Evolutionary conservation across 2,113 vertebrate genomes (phyloP).

Genomic region (Agelaius phoeniceus): DNA sequence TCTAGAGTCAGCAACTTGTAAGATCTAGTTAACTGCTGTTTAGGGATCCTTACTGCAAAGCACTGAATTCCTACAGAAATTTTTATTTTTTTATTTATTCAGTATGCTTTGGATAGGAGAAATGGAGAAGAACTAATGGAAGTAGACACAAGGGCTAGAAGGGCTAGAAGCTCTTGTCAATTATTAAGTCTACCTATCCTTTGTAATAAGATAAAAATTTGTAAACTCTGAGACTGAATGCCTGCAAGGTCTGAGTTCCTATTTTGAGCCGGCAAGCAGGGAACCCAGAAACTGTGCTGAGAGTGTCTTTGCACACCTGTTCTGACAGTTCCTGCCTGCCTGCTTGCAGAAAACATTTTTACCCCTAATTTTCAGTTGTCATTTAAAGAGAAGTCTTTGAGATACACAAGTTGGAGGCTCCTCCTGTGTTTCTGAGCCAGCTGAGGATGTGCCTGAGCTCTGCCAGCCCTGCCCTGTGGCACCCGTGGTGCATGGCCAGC

Average conservation of each 20-base stretch:
- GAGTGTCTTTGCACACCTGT: neutral
- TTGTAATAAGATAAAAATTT: neutral
- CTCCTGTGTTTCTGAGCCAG: neutral
- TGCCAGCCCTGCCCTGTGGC: neutral
- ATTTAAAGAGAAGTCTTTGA: neutral
- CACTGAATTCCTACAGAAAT: neutral
- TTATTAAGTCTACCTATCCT: constrained; percentile 24
- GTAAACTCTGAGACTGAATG: neutral
- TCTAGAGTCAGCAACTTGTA: neutral
- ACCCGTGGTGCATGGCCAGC: accelerated
- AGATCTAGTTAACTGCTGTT: neutral
- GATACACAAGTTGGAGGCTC: neutral
- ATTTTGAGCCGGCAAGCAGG: neutral
- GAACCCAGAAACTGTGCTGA: neutral
- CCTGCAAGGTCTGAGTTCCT: neutral
- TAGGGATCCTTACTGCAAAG: neutral
- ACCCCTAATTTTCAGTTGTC: neutral
- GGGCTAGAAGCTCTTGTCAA: neutral
- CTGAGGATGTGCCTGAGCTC: neutral
- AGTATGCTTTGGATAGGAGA: neutral
- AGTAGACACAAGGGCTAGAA: neutral
- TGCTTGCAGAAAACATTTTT: neutral
- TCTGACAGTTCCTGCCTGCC: neutral
- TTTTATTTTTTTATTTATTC: neutral
- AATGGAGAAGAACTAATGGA: constrained; percentile 1